These are phyloP conservation scores for Notocelia uddmanniana DNA, from an alignment of 2,888 invertebrate genomes.

Conservation along the genomic window DNA sequence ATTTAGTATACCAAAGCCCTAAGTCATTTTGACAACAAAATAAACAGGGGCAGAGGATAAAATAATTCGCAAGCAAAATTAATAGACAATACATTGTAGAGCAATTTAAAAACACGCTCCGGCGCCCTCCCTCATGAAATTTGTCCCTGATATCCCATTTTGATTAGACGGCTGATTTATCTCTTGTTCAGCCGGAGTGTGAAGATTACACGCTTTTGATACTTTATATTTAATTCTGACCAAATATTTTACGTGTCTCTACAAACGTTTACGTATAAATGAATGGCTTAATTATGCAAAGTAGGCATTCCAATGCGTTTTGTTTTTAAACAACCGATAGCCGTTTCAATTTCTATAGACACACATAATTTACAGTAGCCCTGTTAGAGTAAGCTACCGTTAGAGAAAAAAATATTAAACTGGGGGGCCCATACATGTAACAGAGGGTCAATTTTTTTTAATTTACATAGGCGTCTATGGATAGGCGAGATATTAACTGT, in stretches of 20 bases:
- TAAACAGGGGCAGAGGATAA: constrained; percentile 42
- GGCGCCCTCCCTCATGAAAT: constrained; percentile 77
- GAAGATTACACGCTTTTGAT: constrained; percentile 67
- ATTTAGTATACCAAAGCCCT: not conserved
- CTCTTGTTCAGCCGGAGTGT: constrained; percentile 73
- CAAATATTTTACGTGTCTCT: constrained; percentile 38
- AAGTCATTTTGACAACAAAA: constrained; percentile 16
- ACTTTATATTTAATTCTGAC: constrained; percentile 56
- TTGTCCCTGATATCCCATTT: constrained; percentile 83
- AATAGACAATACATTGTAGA: constrained; percentile 78
- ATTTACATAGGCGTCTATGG: no score
- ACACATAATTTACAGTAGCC: constrained; percentile 43
- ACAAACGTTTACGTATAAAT: constrained; percentile 44
- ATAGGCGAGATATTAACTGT: no score
- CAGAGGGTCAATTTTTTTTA: no score
- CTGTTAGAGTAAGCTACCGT: constrained; percentile 24
- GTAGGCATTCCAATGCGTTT: constrained; percentile 48
- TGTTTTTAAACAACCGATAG: constrained; percentile 35
- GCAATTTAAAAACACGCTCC: constrained; percentile 81
- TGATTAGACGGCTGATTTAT: constrained; percentile 85
- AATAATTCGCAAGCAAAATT: constrained; percentile 61
- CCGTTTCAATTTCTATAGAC: constrained; percentile 39
- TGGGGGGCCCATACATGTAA: no score
- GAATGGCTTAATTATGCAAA: constrained; percentile 53
- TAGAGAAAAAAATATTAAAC: no score